Base-by-base conservation (phyloP, 2,113 vertebrate species). In the Apus apus region DNA sequence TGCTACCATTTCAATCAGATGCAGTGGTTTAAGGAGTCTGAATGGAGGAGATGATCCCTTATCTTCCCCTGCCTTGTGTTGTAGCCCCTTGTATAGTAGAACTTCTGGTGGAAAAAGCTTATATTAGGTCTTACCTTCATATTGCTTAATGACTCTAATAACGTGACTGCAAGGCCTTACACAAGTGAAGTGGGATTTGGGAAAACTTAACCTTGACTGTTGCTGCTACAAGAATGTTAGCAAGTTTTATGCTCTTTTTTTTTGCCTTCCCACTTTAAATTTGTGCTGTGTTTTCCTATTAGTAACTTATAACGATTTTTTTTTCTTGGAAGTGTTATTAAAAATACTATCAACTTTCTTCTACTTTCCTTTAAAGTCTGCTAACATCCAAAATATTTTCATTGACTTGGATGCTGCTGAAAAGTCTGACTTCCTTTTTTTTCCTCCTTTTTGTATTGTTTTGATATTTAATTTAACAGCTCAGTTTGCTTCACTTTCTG, bases 401-500 rank as follows among this genome's bases (percentile, higher is more conserved):
- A 14, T 18, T 64, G 50, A 53, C 64, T 77, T 0, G 6, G 2
- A 38, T 87, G 57, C 56, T 73, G 15, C 76, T 11, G 54, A 86
- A 53, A 76, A 76, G 67, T 45, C 23, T 20, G 21, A 29, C 25
- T 65, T 68, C 30, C 3, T 61, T 90, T 38, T 38, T 10, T 7
- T 11, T 22, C 2, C 56, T 21, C 29, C 62, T 67, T 32, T 78
- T 5, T 58, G 9, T 92, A 66, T 86, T 78, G 45, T 86, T 71
- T 94, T 89, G 79, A 25, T 93, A 50, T 61, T 90, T 92, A 77
- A 85, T 85, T 93, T 86, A 92, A 89, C 74, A 87, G 66, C 87
- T 94, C 32, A 13, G 8, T 77, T 90, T 80, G n/a, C 54, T 87
- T 70, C 81, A 79, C 61, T 92, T 87, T 78, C 67, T 66, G 14